Base-by-base conservation (phyloP, 1,140 invertebrate genomes). In the Caenorhabditis latens region DNA sequence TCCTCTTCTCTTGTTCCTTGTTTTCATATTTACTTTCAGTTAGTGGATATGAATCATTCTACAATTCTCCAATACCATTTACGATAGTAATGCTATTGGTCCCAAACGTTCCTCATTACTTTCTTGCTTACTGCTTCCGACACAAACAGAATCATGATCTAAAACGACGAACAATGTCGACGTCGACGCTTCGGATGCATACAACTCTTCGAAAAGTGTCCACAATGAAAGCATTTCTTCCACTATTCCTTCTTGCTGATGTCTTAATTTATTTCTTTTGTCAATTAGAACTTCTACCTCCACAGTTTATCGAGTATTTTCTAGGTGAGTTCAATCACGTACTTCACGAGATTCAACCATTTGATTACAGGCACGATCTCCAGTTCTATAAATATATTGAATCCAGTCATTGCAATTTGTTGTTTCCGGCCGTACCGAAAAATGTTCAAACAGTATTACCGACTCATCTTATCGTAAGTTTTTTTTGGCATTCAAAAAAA, bases 281-380 rank as follows among this genome's bases (percentile, higher is more conserved):
- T 24, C 71, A 79, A 79, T 24, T 79, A n/a, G 71, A 79, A 79
- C 2, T 79, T 21, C 71, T 79, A 50, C 71, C 71, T 79, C 71
- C 71, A 32, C 71, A 79, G n/a, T 79, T 79, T 14, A 79, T 79
- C 46, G 71, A 79, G 14, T 79, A 79, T 53, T 79, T 79, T 32
- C 14, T 79, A 48, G 71, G 71, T 50, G 19, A 5, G 71, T 2
- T 32, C 0, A 32, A 32, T 32, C 32, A 32, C n/a, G 9, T 46
- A 58, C 16, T 82, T 40, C 16, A 48, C 46, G n/a, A 43, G 21
- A 21, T 53, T 32, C 0, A 21, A 11, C 50, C 4, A 58, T 57
- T 58, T 57, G 32, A 32, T 86, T 84, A 7, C 46, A 53, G 85
- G 67, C 16, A 75, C 58, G 65, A 85, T 58, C 63, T 75, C 71